phyloP scores from a whole-genome alignment of 1,140 invertebrate genomes.

The Nasonia longicornis region DNA sequence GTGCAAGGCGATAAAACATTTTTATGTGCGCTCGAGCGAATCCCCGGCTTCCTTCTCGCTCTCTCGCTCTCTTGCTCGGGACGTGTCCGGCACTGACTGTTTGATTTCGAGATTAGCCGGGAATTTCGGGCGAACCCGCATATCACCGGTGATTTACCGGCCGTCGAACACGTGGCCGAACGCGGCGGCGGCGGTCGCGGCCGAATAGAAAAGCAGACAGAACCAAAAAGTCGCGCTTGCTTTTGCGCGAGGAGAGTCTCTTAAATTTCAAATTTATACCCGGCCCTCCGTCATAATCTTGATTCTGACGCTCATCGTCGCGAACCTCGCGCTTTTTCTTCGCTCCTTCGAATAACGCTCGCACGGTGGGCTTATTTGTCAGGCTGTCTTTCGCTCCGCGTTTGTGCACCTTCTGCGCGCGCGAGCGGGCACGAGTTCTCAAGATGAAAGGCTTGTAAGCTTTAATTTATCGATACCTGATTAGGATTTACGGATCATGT shows the following conservation, averaged over 20 bases:
- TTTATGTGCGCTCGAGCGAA: conserved; percentile 60
- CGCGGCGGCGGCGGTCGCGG: not conserved
- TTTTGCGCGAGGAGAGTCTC: conserved; percentile 52
- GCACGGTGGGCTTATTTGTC: conserved; percentile 65
- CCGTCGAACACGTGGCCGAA: conserved; percentile 53
- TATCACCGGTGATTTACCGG: conserved; percentile 68
- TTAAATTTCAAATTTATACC: conserved; percentile 71
- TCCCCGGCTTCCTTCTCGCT: not conserved
- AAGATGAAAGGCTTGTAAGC: conserved; percentile 25
- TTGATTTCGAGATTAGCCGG: conserved; percentile 69
- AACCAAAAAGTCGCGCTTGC: conserved; percentile 13
- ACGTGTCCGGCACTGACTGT: conserved; percentile 53
- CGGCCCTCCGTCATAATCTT: conserved; percentile 66
- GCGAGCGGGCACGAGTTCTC: conserved; percentile 20
- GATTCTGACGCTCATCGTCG: conserved; percentile 61
- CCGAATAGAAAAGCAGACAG: conserved; percentile 14
- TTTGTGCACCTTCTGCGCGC: conserved; percentile 48
- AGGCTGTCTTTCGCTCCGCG: conserved; percentile 37
- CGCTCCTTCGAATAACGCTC: conserved; percentile 46
- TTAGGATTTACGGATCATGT: conserved; percentile 45
- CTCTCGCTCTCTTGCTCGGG: not conserved
- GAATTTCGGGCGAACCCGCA: conserved; percentile 70
- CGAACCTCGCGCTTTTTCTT: conserved; percentile 43
- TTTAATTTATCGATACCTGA: conserved; percentile 47
- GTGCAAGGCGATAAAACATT: conserved; percentile 66